Evolutionary conservation across 2,888 invertebrate genomes (phyloP).

Genomic region (Pimpla rufipes): DNA sequence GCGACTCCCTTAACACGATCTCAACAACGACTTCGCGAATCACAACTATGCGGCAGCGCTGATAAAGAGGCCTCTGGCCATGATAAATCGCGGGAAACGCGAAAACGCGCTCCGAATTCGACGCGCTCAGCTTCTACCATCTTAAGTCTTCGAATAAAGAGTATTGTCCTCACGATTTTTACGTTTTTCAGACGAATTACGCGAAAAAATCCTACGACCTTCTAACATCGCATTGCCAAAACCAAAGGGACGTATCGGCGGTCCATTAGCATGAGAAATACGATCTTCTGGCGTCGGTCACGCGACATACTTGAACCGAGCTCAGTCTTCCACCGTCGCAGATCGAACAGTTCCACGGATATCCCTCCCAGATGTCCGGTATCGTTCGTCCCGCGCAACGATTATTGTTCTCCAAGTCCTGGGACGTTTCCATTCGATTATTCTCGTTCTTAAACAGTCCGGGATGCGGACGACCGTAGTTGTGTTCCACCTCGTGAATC

Average conservation of each 20-base stretch:
- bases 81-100: slow-evolving; percentile 1
- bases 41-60: not conserved
- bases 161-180: slow-evolving; percentile 20
- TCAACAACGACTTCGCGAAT: not conserved
- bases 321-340: slow-evolving; percentile 66
- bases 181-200: slow-evolving; percentile 28
- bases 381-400: slow-evolving; percentile 49
- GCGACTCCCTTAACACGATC: not conserved
- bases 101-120: not conserved
- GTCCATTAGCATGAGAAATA: slow-evolving; percentile 16
- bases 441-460: slow-evolving; percentile 35
- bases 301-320: slow-evolving; percentile 30
- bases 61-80: not conserved
- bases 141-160: slow-evolving; percentile 3
- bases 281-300: slow-evolving; percentile 3
- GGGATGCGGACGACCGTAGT: slow-evolving; percentile 42
- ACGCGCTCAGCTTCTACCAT: not conserved
- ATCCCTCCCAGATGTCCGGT: slow-evolving; percentile 73
- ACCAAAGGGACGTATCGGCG: not conserved
- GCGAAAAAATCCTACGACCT: slow-evolving; percentile 15
- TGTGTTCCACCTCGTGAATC: slow-evolving; percentile 55
- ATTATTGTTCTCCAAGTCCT: slow-evolving; percentile 34
- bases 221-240: slow-evolving; percentile 13
- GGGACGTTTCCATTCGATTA: slow-evolving; percentile 25
- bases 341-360: slow-evolving; percentile 75